Conservation (phyloP, 1,140 invertebrate genomes). For the Stegodyphus mimosarum region DNA sequence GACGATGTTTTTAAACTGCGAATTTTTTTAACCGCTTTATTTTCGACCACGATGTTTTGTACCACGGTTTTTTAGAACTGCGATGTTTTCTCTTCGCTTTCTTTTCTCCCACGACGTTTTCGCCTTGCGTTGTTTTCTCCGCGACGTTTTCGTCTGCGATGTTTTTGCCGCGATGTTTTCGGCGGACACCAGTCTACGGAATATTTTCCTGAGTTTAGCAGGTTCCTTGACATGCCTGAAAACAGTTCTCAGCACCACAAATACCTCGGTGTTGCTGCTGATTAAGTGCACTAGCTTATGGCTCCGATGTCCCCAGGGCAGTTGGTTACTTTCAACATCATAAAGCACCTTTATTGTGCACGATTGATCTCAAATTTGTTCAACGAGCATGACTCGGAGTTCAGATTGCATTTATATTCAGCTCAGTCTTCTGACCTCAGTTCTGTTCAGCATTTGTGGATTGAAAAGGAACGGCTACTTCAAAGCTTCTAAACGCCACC, state of each 20-base stretch:
- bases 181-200: too few species aligned
- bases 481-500: background rate
- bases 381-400: background rate
- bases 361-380: background rate
- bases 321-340: background rate
- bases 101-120: too few species aligned
- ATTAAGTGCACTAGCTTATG: background rate
- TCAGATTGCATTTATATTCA: background rate
- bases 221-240: too few species aligned
- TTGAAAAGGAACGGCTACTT: background rate
- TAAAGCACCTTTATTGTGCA: background rate
- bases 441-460: background rate
- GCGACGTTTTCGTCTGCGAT: too few species aligned
- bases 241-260: background rate
- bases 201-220: too few species aligned
- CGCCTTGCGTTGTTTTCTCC: too few species aligned
- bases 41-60: too few species aligned
- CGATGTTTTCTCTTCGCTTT: too few species aligned
- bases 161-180: too few species aligned
- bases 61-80: too few species aligned
- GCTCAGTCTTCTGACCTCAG: background rate
- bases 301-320: background rate
- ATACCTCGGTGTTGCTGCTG: background rate
- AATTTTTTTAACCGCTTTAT: too few species aligned
- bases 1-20: too few species aligned